phyloP scores from a whole-genome alignment of 2,113 vertebrate species.

The Diglossa brunneiventris region DNA sequence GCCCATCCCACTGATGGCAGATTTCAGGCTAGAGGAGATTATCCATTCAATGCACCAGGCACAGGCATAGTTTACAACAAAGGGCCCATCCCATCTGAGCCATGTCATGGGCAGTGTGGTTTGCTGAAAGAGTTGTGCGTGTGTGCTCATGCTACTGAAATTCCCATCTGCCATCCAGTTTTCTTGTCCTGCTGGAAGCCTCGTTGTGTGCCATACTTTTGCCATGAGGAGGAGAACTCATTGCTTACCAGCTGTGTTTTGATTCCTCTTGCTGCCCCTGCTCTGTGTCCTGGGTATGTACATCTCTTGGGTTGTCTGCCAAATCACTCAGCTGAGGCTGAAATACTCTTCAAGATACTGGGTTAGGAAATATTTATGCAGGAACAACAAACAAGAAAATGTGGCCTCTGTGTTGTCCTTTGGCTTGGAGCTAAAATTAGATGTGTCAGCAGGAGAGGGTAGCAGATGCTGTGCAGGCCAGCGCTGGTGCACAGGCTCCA shows the following conservation, averaged over 20 bases:
- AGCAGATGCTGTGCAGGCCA: neutral
- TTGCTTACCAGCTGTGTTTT: neutral
- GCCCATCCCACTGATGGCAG: neutral
- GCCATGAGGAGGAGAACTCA: neutral
- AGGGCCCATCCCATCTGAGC: neutral
- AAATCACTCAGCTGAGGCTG: neutral
- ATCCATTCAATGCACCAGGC: neutral
- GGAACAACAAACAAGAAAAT: neutral
- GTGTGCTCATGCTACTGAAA: neutral
- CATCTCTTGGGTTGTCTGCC: neutral
- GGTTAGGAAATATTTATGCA: neutral
- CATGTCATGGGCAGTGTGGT: neutral
- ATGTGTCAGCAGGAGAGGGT: neutral
- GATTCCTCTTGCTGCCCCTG: neutral
- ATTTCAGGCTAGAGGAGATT: neutral
- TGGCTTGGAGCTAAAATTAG: neutral
- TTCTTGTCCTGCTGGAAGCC: neutral
- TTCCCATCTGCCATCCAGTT: neutral
- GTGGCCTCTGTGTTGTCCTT: neutral
- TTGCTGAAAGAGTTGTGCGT: neutral
- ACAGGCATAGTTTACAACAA: accelerated
- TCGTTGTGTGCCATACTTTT: neutral
- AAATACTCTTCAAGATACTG: neutral
- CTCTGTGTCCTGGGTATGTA: neutral
- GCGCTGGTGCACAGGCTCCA: neutral